Conservation (phyloP, 2,797 vertebrate genomes). For the Myotis pilosus region DNA sequence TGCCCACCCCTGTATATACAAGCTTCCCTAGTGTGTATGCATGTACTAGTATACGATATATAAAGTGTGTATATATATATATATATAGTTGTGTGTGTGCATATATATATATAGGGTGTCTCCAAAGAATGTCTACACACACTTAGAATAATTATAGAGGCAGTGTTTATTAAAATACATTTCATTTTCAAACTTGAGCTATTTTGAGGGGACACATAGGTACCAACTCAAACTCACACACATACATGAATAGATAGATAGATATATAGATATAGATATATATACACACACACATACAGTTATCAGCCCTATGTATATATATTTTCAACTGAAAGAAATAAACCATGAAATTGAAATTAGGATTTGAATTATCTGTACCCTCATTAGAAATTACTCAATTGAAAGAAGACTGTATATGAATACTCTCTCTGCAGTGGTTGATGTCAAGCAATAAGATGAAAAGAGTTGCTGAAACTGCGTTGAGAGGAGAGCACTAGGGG, state of each 20-base stretch:
- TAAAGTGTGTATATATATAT: background rate
- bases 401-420: background rate
- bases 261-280: no score
- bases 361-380: background rate
- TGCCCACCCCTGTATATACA: background rate
- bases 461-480: background rate
- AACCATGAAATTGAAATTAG: background rate
- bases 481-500: background rate
- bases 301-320: background rate
- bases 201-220: background rate
- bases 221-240: background rate
- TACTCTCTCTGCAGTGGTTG: background rate
- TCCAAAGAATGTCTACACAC: background rate
- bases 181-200: no score
- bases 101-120: background rate
- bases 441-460: background rate
- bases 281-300: no score
- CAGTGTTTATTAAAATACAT: no score
- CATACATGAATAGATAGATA: no score
- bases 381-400: background rate
- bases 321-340: slow-evolving; percentile 41
- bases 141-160: no score
- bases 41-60: background rate
- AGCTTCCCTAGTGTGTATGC: background rate
- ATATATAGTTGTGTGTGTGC: background rate